These are phyloP conservation scores for Aporophyla nigra DNA, from an alignment of 2,888 invertebrate species.

Conservation along the genomic window DNA sequence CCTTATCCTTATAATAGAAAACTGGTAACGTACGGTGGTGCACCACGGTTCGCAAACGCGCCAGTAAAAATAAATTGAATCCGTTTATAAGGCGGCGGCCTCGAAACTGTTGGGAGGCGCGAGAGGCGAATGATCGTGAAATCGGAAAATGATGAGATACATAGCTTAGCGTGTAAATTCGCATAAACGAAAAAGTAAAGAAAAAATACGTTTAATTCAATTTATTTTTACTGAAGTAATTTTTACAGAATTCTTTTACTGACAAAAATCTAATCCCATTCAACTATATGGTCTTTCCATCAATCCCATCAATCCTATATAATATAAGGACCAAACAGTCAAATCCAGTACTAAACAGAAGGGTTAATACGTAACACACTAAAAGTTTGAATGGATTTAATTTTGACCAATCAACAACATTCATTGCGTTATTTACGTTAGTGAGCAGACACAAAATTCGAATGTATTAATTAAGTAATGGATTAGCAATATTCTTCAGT, in stretches of 20 bases:
- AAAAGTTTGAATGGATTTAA: too few relatives aligned
- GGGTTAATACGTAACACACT: too few relatives aligned
- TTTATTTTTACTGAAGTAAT: neutral
- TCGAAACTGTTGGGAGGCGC: slow-evolving; percentile 50
- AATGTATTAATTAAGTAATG: too few relatives aligned
- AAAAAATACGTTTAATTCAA: slow-evolving; percentile 21
- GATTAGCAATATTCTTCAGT: too few relatives aligned
- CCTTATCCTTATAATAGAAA: slow-evolving; percentile 50
- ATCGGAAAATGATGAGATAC: slow-evolving; percentile 60
- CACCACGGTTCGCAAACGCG: slow-evolving; percentile 53
- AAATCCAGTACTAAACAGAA: too few relatives aligned
- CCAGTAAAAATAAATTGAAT: slow-evolving; percentile 63
- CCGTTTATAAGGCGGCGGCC: slow-evolving; percentile 55
- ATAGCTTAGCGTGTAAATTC: slow-evolving; percentile 48
- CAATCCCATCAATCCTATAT: too few relatives aligned
- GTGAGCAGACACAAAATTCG: too few relatives aligned
- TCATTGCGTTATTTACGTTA: too few relatives aligned
- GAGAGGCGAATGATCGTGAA: slow-evolving; percentile 59
- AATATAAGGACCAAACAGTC: too few relatives aligned
- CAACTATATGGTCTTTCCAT: neutral
- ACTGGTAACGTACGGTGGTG: slow-evolving; percentile 46
- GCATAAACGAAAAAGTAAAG: slow-evolving; percentile 22
- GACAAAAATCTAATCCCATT: neutral
- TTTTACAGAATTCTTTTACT: neutral
- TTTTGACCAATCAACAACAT: too few relatives aligned